Evolutionary conservation across 2,888 invertebrate genomes (phyloP).

Genomic region (Diarsia brunnea): DNA sequence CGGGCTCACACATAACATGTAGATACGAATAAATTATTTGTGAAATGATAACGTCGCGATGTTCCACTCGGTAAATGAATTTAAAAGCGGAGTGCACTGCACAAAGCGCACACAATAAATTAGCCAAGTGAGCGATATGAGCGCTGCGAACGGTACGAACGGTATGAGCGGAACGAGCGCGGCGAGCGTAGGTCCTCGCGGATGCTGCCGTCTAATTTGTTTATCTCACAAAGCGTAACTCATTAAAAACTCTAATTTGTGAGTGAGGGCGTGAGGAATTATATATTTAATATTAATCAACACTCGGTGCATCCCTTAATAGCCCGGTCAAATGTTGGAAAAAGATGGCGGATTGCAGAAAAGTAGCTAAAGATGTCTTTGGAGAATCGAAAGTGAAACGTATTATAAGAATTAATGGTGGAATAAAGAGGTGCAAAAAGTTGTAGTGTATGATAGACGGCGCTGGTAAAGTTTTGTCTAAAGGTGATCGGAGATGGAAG

Average conservation of each 20-base stretch:
- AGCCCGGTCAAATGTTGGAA: no score
- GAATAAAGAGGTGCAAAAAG: no score
- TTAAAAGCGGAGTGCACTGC: constrained; percentile 30
- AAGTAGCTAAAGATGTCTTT: no score
- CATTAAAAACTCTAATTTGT: constrained; percentile 73
- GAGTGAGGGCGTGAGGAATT: constrained; percentile 39
- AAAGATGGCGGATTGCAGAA: no score
- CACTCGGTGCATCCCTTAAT: constrained; percentile 4
- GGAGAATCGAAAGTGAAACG: no score
- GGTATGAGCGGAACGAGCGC: constrained; percentile 4
- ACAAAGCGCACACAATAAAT: constrained; percentile 42
- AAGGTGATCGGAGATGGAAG: no score
- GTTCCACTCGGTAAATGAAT: constrained; percentile 53
- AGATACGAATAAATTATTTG: constrained; percentile 50
- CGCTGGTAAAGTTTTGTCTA: no score
- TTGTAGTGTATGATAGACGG: no score
- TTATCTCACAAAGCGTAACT: constrained; percentile 75
- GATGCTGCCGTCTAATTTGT: constrained; percentile 71
- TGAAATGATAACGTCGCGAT: constrained; percentile 51
- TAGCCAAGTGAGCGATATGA: constrained; percentile 31
- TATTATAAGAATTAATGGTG: no score
- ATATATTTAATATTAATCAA: constrained; percentile 55
- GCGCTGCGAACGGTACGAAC: constrained; percentile 11
- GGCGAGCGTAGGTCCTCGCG: not conserved
- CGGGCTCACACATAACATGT: constrained; percentile 15